Base-by-base conservation (phyloP, 1,140 invertebrate species). In the Grapholita molesta region DNA sequence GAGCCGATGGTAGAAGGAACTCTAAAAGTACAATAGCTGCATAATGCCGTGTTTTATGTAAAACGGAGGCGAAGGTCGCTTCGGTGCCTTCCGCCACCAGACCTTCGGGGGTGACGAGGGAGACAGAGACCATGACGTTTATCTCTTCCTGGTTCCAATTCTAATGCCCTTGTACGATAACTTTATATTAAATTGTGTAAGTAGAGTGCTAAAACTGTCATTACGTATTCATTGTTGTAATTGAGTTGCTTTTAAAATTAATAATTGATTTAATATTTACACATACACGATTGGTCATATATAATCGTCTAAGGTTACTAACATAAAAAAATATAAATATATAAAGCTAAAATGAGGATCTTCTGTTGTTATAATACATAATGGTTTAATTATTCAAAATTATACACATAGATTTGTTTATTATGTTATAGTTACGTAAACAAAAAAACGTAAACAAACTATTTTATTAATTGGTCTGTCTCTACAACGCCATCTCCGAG, bases 91-190 rank as follows among this genome's bases (percentile, higher is more conserved):
- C 85, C 84, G 74, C 70, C 73, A 61, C 53, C 53, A 57, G 53
- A 61, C 55, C 25, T 61, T 61, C 55, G 55, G 70, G 72, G 70
- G 76, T 81, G 80, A 85, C 82, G 82, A 70, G 68, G 81, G 82
- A 80, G 76, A 83, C 53, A 78, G 76, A 85, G 82, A 82, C 84
- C 83, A 86, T 80, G 82, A 71, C 67, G 74, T 70, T 75, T 77
- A 80, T 86, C 77, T 84, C 83, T 86, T 88, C 84, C 83, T 88
- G 83, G 78, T 88, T 82, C 81, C 82, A 78, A 83, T 79, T 77
- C 73, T 75, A 79, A 72, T 70, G 80, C 78, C 85, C 79, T 85
- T 85, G 24, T 57, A 28, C 65, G 23, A 35, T 74, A 70, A 30
- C 70, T 81, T 74, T 74, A 70, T 67, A 68, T 52, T 67, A 38